Base-by-base conservation (phyloP, 1,140 invertebrate species). In the Trachymyrmex septentrionalis region DNA sequence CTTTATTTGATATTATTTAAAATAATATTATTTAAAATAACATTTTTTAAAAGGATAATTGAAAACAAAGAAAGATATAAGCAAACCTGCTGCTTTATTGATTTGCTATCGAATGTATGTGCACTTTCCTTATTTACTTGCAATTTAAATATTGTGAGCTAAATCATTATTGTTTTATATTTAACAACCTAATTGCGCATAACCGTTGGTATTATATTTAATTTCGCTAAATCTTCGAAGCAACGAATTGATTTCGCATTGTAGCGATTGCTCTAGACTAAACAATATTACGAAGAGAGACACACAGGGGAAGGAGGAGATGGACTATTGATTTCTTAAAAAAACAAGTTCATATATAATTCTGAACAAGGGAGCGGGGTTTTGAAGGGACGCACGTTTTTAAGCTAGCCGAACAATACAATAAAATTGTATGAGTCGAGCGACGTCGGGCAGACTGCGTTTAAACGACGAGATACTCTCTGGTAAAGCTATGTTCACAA, bases 391-490 rank as follows among this genome's bases (percentile, higher is more conserved):
- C 7, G 72, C 64, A 61, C 72, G 48, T 84, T 75, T 66, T 85
- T 86, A 67, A 90, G 86, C 81, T 88, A 78, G 78, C 87, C 90
- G 88, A 91, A 61, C 69, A 86, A 87, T 81, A 64, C 64, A 88
- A 73, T 90, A 63, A 80, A 90, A 77, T 88, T 91, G 82, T 91
- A 67, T 81, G 67, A 91, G 90, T 91, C 90, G 90, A 91, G 90
- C 89, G 90, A 91, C 90, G 90, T 91, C 90, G 90, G 90, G 90
- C 90, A 91, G 90, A 91, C 87, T 81, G 90, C 90, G 89, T 91
- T 91, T 67, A 88, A 91, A 91, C 90, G 90, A 91, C 90, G 89
- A 87, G 78, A 81, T 55, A 89, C 63, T 76, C 61, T 12, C 77
- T 81, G 86, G 72, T 91, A 59, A 81, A 34, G 21, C 34, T 64